Percentiles rank a stretch among this genome's conserved stretches.
These are phyloP conservation scores for Liasis olivaceus DNA, from an alignment of 2,797 vertebrate genomes.

Conservation along the genomic window DNA sequence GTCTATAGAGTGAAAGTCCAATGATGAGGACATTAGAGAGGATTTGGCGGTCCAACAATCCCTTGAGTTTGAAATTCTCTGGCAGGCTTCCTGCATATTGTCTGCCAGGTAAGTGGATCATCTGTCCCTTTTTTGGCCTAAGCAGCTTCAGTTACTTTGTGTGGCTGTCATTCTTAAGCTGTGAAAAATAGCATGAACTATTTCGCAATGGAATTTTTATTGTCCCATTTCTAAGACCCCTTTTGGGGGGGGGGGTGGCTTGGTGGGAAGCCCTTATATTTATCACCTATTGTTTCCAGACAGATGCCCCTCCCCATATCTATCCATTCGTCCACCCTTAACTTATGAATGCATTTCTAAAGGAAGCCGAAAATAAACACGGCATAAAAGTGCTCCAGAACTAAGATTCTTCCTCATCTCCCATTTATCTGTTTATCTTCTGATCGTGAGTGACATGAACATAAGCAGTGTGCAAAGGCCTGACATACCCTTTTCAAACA, in stretches of 20 bases:
- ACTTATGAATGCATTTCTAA: conserved; percentile 38
- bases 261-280: background rate
- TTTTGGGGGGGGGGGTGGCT: background rate
- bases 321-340: conserved; percentile 28
- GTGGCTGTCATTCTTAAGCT: conserved; percentile 13
- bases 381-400: conserved; percentile 50
- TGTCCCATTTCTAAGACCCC: background rate
- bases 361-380: conserved; percentile 8
- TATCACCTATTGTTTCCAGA: conserved; percentile 24
- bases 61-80: conserved; percentile 27
- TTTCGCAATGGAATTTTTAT: conserved; percentile 20
- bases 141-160: conserved; percentile 17
- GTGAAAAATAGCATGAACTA: conserved; percentile 3
- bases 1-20: background rate
- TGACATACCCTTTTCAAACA: conserved; percentile 67
- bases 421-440: conserved; percentile 69
- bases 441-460: conserved; percentile 63
- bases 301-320: background rate
- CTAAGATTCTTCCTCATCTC: conserved; percentile 71
- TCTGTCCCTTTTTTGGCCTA: conserved; percentile 30
- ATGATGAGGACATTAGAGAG: background rate
- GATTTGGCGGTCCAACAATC: conserved; percentile 22
- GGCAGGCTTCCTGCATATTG: rapidly evolving
- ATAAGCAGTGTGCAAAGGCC: conserved; percentile 65
- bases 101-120: conserved; percentile 25